These are phyloP conservation scores for Napeogenes sylphis DNA, from an alignment of 2,888 invertebrate species.

Conservation along the genomic window DNA sequence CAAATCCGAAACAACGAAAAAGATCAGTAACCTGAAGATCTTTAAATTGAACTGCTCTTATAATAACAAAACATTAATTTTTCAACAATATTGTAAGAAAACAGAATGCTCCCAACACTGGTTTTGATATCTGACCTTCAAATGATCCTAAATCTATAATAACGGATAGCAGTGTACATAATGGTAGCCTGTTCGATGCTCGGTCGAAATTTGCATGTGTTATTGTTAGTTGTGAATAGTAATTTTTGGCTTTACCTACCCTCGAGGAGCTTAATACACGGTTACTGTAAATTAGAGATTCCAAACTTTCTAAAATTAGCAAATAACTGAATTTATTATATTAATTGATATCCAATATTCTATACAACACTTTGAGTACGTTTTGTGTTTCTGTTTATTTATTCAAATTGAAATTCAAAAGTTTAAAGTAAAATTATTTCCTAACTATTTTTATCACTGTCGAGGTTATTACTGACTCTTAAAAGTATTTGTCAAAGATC, in stretches of 20 bases:
- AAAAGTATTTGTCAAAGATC: too few relatives aligned
- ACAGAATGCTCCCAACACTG: neutral
- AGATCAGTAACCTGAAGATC: too few relatives aligned
- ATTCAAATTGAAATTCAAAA: too few relatives aligned
- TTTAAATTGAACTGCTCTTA: too few relatives aligned
- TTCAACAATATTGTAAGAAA: neutral
- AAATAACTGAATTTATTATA: conserved; percentile 1
- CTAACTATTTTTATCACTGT: too few relatives aligned
- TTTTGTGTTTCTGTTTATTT: too few relatives aligned
- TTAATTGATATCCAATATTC: neutral
- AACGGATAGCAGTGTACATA: conserved; percentile 53
- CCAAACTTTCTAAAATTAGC: conserved; percentile 52
- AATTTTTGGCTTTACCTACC: conserved; percentile 54
- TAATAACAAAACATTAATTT: too few relatives aligned
- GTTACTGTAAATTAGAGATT: conserved; percentile 52
- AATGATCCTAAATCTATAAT: conserved; percentile 53
- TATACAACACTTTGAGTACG: neutral
- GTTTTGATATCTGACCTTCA: conserved; percentile 29
- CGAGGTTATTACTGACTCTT: too few relatives aligned
- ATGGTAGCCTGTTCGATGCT: conserved; percentile 53
- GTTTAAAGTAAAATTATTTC: too few relatives aligned
- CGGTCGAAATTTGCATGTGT: conserved; percentile 64
- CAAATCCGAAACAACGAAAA: too few relatives aligned
- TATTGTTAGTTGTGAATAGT: conserved; percentile 63
- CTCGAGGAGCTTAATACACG: conserved; percentile 36